Base-by-base conservation (phyloP, 2,888 invertebrate genomes). In the Kryphioiulus occultus region DNA sequence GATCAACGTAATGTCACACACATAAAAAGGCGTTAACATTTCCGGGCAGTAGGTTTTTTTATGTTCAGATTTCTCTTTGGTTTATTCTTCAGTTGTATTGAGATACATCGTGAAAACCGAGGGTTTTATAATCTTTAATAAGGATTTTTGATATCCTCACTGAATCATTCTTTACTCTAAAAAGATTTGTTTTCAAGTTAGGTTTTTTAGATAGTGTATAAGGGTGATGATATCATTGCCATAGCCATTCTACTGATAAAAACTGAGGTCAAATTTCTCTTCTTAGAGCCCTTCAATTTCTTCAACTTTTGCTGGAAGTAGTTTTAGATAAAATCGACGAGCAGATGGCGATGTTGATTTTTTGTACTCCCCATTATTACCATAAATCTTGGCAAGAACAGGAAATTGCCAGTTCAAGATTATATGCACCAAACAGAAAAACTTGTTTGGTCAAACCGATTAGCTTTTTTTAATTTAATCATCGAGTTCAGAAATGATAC, bases 11-110 rank as follows among this genome's bases (percentile, higher is more conserved):
- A 78, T 78, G 78, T 78, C 15, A 17, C 26, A 26, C 30, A 3
- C 26, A 17, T 44, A 44, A 44, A 30, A 78, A 78, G 26, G 1
- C 26, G 26, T 78, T 78, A 15, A 30, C 26, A 78, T 78, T 78
- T 78, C 78, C 78, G 78, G 78, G 30, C 78, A 78, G 30, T 15
- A 78, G 78, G 0, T 78, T 78, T 78, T 78, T 59, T 59, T 68
- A 0, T 10, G 15, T 30, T 3, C 26, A 78, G 1, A 26, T 68
- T 68, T 68, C n/a, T n/a, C 5, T 35, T 44, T 44, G 10, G 3
- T 44, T 44, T 44, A 12, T 44, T 44, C 15, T 44, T 44, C 15
- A 44, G 3, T 44, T 1, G 1, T 44, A 1, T 44, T 44, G 9
- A 44, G 15, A 44, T 12, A 15, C 9, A 5, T 39, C 9, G 3